Evolutionary conservation across 1,140 invertebrate species (phyloP).

Genomic region (Harlomillsia oculata): DNA sequence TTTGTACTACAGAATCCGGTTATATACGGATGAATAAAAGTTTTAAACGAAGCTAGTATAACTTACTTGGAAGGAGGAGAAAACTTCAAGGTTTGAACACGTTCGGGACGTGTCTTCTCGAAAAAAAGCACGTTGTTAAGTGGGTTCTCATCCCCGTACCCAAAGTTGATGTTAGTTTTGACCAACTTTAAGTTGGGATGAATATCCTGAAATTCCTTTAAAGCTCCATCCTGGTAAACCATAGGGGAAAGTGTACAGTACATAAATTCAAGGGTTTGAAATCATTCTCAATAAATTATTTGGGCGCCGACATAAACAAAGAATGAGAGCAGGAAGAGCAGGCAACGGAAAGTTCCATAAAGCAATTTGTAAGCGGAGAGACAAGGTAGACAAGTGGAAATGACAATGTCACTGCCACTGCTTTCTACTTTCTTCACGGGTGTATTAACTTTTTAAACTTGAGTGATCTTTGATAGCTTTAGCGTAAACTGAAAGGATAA

Average conservation of each 20-base stretch:
- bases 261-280: no score
- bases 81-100: not conserved
- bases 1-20: no score
- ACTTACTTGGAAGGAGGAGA: slow-evolving; percentile 12
- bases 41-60: no score
- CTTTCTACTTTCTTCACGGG: no score
- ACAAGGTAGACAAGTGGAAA: not conserved
- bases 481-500: no score
- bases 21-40: no score
- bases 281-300: not conserved
- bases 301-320: not conserved
- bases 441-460: no score
- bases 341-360: not conserved
- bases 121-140: slow-evolving; percentile 20
- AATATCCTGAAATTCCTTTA: slow-evolving; percentile 10
- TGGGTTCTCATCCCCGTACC: slow-evolving; percentile 20
- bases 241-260: not conserved
- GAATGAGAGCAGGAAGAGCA: not conserved
- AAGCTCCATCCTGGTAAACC: not conserved
- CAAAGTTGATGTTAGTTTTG: slow-evolving; percentile 18
- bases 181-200: slow-evolving; percentile 2
- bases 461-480: no score
- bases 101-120: slow-evolving; percentile 13
- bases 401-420: no score
- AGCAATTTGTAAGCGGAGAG: not conserved